phyloP scores from a whole-genome alignment of 2,888 invertebrate genomes.

The Rhyacophila evoluta region DNA sequence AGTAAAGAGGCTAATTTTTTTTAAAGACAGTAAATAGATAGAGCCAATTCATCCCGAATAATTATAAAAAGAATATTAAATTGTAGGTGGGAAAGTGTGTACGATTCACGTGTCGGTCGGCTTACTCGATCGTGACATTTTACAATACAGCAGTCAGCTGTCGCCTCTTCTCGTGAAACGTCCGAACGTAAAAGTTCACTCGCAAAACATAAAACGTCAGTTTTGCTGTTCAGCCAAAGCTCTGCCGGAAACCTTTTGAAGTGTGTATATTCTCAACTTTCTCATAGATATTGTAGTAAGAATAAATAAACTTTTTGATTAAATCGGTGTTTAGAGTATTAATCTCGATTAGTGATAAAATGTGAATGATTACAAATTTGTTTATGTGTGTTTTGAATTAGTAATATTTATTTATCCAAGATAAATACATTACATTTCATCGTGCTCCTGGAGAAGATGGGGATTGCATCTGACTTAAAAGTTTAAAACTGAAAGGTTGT shows the following conservation, averaged over 20 bases:
- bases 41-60: background rate
- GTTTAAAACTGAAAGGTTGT: slow-evolving; percentile 1
- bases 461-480: slow-evolving; percentile 11
- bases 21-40: background rate
- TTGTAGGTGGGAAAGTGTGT: slow-evolving; percentile 27
- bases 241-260: background rate
- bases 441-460: background rate
- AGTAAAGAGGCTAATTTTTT: background rate
- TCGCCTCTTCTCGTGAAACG: slow-evolving; percentile 27
- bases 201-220: slow-evolving; percentile 19
- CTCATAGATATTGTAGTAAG: background rate
- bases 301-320: background rate
- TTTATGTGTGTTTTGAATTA: slow-evolving; percentile 13
- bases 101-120: slow-evolving; percentile 46
- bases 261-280: background rate
- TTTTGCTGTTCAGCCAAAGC: background rate
- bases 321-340: background rate
- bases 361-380: slow-evolving; percentile 19
- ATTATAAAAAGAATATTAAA: background rate
- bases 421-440: slow-evolving; percentile 16
- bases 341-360: background rate
- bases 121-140: slow-evolving; percentile 42
- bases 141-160: slow-evolving; percentile 40
- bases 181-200: slow-evolving; percentile 19
- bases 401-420: background rate